A percentile compares a stretch with the other conserved stretches of the same genome.
Conservation (phyloP, 2,113 vertebrate species). For the Nothobranchius kuhntae region DNA sequence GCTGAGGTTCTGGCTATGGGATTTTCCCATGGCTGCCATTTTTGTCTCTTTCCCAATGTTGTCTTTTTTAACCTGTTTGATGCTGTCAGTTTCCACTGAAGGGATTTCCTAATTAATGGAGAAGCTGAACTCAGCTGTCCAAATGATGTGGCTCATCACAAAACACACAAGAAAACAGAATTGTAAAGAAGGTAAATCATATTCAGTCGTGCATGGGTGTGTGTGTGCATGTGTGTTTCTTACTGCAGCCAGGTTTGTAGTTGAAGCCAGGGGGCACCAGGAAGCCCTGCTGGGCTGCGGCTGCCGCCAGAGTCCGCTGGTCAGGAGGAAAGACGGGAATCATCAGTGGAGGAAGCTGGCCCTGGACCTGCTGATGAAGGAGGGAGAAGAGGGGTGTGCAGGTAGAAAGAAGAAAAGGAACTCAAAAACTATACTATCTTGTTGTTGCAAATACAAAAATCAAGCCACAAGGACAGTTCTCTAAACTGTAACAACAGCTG, state of each 20-base stretch:
- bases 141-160: too few species aligned
- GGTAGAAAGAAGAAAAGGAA: not conserved
- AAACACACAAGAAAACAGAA: too few species aligned
- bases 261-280: conserved; percentile 98
- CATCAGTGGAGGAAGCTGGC: conserved; percentile 97
- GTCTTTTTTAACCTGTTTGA: too few species aligned
- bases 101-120: too few species aligned
- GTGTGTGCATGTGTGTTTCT: conserved; percentile 63
- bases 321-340: conserved; percentile 98
- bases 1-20: too few species aligned
- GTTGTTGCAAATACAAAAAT: conserved; percentile 76
- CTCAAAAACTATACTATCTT: conserved; percentile 17
- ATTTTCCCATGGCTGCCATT: too few species aligned
- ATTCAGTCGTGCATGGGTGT: not conserved
- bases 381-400: conserved; percentile 24
- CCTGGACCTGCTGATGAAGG: conserved; percentile 93
- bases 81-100: too few species aligned
- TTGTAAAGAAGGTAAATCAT: too few species aligned
- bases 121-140: too few species aligned
- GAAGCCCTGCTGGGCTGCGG: conserved; percentile 96
- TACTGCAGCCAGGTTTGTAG: conserved; percentile 99
- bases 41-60: too few species aligned
- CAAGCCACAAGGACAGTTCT: conserved; percentile 72
- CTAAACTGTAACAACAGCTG: conserved; percentile 85
- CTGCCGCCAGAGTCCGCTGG: conserved; percentile 96